A percentile compares a stretch with the other conserved stretches of the same genome.
phyloP scores from a whole-genome alignment of 2,888 invertebrate species.

The Hesperia comma region DNA sequence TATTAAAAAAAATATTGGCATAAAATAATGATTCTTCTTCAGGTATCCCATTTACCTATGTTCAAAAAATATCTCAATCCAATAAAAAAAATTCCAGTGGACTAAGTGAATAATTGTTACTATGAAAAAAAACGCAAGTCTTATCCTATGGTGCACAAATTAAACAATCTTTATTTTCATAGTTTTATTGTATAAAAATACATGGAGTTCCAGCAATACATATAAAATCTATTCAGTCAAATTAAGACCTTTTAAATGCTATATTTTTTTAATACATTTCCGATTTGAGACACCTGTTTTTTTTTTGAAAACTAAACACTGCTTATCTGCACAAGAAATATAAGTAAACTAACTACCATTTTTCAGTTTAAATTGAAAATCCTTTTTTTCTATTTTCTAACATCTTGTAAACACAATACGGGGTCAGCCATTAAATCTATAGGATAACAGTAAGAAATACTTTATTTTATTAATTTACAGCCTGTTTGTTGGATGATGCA shows the following conservation, averaged over 20 bases:
- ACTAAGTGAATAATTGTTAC: too few relatives aligned
- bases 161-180: constrained; percentile 56
- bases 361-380: constrained; percentile 28
- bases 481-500: constrained; percentile 56
- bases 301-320: not conserved
- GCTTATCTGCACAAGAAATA: not conserved
- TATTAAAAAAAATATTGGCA: too few relatives aligned
- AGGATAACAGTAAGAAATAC: constrained; percentile 51
- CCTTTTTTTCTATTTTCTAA: constrained; percentile 46
- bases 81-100: too few relatives aligned
- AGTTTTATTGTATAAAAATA: constrained; percentile 77
- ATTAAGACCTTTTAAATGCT: constrained; percentile 57
- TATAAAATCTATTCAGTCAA: constrained; percentile 76
- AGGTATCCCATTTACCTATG: too few relatives aligned
- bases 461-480: constrained; percentile 63
- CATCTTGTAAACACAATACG: constrained; percentile 58
- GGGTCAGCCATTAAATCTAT: constrained; percentile 55
- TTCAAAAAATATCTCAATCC: too few relatives aligned
- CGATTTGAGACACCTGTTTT: constrained; percentile 33
- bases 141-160: not conserved
- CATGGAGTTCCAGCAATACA: constrained; percentile 59
- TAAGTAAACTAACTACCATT: not conserved
- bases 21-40: too few relatives aligned
- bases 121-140: too few relatives aligned
- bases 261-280: constrained; percentile 55